These are phyloP conservation scores for Scaptomyza cyrtandrae DNA, from an alignment of 2,888 invertebrate genomes.

Conservation along the genomic window DNA sequence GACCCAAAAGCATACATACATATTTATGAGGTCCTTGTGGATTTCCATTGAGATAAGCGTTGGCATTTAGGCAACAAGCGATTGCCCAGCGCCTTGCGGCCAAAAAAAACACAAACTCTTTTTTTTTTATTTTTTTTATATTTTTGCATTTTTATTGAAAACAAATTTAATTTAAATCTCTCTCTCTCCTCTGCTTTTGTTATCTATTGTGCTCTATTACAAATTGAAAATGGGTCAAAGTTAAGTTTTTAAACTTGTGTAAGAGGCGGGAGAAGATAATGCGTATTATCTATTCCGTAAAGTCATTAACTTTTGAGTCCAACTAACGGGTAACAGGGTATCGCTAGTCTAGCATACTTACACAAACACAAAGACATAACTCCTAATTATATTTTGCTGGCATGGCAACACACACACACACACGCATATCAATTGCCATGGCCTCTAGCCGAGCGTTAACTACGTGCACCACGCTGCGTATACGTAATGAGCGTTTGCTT, in stretches of 20 bases:
- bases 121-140: slow-evolving; percentile 7
- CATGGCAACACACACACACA: slow-evolving; percentile 12
- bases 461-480: slow-evolving; percentile 70
- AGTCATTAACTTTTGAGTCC: background rate
- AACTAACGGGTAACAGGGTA: too few species aligned
- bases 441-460: slow-evolving; percentile 57
- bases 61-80: slow-evolving; percentile 69
- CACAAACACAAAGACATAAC: too few species aligned
- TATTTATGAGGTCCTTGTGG: slow-evolving; percentile 79
- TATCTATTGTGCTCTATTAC: background rate
- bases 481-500: slow-evolving; percentile 72
- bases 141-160: slow-evolving; percentile 60
- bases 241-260: background rate
- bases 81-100: slow-evolving; percentile 41
- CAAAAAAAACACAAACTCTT: background rate
- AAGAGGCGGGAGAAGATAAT: background rate
- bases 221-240: slow-evolving; percentile 1
- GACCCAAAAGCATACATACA: slow-evolving; percentile 54
- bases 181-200: too few species aligned
- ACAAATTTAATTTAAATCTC: slow-evolving; percentile 69
- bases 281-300: background rate
- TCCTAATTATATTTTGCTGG: background rate
- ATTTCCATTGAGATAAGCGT: slow-evolving; percentile 76
- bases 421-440: slow-evolving; percentile 67
- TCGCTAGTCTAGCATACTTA: too few species aligned